Base-by-base conservation (phyloP, 2,113 vertebrate species). In the Phoxinus phoxinus region DNA sequence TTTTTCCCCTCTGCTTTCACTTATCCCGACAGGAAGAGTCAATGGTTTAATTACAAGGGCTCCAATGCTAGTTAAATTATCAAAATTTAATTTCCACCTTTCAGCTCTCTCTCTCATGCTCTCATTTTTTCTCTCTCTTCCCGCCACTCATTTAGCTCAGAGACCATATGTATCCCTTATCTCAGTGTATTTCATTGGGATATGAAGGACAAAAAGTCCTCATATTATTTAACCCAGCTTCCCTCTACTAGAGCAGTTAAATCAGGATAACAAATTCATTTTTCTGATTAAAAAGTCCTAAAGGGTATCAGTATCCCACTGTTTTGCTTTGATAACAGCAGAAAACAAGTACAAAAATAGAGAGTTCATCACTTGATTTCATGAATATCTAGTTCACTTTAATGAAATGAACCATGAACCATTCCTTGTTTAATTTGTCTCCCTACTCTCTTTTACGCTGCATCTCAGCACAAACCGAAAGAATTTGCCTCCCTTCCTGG, bases 21-120 rank as follows among this genome's bases (percentile, higher is more conserved):
- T 46, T 56, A 84, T 32, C 21, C 69, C 25, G n/a, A 81, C 59
- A 82, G 85, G 44, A 61, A 63, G 75, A 84, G 84, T 87, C 77
- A 53, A 81, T 67, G 76, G 85, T 87, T 87, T 90, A 88, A 90
- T 90, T 90, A 87, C 75, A 61, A 84, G 67, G 67, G 75, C 83
- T 77, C 73, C 87, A 85, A 84, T 85, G 67, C 85, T 85, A 81
- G 84, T 86, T 87, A 87, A 88, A 85, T 85, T 81, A 86, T 85
- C 58, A 32, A 44, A 85, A 90, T 88, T 86, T 72, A 75, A 88
- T 87, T 85, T 87, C 69, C 41, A 88, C 27, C 69, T 89, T 69
- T 59, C 84, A 85, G 87, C 89, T 84, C 53, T 85, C 84, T 89
- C 87, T 21, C 53, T 81, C 73, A 35, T 78, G 10, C 67, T 81